Conservation (phyloP, 1,140 invertebrate species). For the Nephotettix cincticeps region DNA sequence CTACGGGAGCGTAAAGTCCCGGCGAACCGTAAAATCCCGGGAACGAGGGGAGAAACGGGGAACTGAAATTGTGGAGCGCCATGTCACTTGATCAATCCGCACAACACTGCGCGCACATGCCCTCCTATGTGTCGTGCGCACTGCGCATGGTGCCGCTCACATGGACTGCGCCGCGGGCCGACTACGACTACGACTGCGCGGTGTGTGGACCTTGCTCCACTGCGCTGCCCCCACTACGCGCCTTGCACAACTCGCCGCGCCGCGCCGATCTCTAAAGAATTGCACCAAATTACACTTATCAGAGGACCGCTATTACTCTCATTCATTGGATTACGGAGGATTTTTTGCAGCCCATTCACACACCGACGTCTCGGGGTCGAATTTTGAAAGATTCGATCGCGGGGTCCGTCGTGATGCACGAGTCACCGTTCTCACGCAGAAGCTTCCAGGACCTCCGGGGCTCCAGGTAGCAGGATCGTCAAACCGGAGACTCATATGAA, state of each 20-base stretch:
- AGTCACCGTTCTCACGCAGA: too few relatives aligned
- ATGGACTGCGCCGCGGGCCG: neutral
- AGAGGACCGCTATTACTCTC: too few relatives aligned
- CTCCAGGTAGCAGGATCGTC: too few relatives aligned
- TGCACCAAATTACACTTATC: too few relatives aligned
- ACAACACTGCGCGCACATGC: neutral
- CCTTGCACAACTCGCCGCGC: neutral
- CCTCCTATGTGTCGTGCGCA: neutral
- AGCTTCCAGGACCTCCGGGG: too few relatives aligned
- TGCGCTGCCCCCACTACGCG: neutral
- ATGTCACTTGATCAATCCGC: neutral
- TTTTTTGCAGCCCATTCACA: too few relatives aligned
- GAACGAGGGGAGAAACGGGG: conserved; percentile 9
- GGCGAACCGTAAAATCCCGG: neutral
- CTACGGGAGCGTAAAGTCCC: neutral
- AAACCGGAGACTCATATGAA: too few relatives aligned
- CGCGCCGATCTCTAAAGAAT: too few relatives aligned
- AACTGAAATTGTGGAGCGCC: conserved; percentile 22
- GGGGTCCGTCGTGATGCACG: too few relatives aligned
- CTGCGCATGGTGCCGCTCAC: neutral
- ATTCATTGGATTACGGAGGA: too few relatives aligned
- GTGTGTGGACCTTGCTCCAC: neutral
- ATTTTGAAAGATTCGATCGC: too few relatives aligned
- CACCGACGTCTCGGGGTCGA: too few relatives aligned
- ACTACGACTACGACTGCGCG: neutral